Base-by-base conservation (phyloP, 2,797 vertebrate genomes). In the Gouania willdenowi region DNA sequence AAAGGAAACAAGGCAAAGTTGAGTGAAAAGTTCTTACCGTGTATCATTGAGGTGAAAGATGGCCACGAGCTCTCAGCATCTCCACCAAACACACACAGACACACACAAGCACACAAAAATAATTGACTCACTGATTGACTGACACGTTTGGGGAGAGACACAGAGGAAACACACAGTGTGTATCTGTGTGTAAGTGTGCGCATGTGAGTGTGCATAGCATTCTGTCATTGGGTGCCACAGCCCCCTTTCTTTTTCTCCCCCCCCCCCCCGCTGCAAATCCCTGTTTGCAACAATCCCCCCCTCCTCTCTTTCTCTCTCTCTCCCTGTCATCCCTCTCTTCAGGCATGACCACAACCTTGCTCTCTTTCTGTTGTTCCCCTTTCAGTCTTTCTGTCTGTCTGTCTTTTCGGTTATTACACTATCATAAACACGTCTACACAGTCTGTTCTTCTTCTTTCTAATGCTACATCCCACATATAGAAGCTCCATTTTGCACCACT, bases 211-310 rank as follows among this genome's bases (percentile, higher is more conserved):
- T 69, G 71, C 80, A 66, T 64, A 76, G 68, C 62, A 67, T 74
- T 85, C 79, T 82, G 75, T 67, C 77, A 82, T 83, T 69, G 81
- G 75, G 68, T 82, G 62, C 78, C 83, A 83, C 75, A 77, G 77
- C 82, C 78, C 81, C 81, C 77, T 78, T 73, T 74, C 76, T 79
- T 66, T 77, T 79, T 75, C 41, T 74, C 74, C 69, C 49, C 13
- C 74, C 74, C 69, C 49, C 13, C 67, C 66, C 74, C 66, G 65
- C 62, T 73, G 61, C 77, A 85, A 86, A 85, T 83, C 86, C 82
- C 79, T 70, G 68, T 76, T 69, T 63, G 70, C 51, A 72, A 69
- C 72, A 75, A 65, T 58, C 77, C 73, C 65, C 66, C 64, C 49
- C 57, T 72, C 45, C 75, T 52, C 64, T 53, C 63, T 52, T 22